Evolutionary conservation across 1,140 invertebrate species (phyloP).

Genomic region (Procambarus virginalis): DNA sequence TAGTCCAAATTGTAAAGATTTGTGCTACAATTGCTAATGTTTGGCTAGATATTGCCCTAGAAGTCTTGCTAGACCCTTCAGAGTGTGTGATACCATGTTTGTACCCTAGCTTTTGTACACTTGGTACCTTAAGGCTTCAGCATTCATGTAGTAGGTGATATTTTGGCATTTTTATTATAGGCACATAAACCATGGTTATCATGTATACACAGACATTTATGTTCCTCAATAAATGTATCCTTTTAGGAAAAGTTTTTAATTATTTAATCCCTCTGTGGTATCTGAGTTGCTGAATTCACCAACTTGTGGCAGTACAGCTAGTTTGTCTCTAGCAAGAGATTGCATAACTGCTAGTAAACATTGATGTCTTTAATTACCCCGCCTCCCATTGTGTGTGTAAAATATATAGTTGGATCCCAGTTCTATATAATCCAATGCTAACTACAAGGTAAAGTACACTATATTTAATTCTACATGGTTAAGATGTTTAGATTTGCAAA

Average conservation of each 20-base stretch:
- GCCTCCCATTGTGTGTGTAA: no score
- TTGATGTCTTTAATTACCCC: no score
- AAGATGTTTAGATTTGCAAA: no score
- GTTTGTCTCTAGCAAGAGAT: no score
- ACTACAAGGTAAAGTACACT: no score
- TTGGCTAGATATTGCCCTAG: constrained; percentile 42
- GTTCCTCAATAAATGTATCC: constrained; percentile 69
- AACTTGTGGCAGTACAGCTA: no score
- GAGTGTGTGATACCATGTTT: constrained; percentile 61
- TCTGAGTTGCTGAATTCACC: no score
- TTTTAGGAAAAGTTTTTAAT: constrained; percentile 54
- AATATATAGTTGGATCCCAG: no score
- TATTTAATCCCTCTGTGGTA: not conserved
- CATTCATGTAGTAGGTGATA: constrained; percentile 63
- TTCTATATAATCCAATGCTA: no score
- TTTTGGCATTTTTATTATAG: constrained; percentile 67
- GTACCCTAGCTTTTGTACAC: constrained; percentile 68
- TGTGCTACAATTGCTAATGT: constrained; percentile 57
- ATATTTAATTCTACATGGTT: no score
- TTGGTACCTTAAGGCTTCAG: constrained; percentile 66
- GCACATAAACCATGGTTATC: constrained; percentile 67
- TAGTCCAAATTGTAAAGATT: constrained; percentile 63
- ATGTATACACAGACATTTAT: constrained; percentile 68
- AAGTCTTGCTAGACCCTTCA: constrained; percentile 64
- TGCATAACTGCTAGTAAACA: no score